Conservation (phyloP, 2,113 vertebrate species). For the Jacana jacana region DNA sequence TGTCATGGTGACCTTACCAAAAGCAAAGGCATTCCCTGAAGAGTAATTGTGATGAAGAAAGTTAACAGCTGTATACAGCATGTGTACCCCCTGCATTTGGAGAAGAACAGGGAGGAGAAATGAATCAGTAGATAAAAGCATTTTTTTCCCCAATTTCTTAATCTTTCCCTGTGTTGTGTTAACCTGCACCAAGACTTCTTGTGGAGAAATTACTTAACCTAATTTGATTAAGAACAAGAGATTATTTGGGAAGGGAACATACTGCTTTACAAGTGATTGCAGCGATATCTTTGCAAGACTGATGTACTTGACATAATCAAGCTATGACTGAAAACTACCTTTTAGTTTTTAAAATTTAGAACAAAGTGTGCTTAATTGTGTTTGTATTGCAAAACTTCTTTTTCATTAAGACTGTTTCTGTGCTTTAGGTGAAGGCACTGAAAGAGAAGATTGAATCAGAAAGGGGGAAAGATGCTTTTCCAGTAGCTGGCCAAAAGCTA, state of each 20-base stretch:
- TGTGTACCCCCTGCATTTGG: neutral
- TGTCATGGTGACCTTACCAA: neutral
- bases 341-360: neutral
- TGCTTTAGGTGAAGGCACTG: constrained; percentile 87
- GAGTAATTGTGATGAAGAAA: neutral
- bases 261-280: neutral
- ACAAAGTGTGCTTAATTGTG: neutral
- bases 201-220: neutral
- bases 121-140: neutral
- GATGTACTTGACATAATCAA: neutral
- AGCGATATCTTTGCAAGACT: neutral
- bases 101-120: neutral
- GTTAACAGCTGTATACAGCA: neutral
- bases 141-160: neutral
- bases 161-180: neutral
- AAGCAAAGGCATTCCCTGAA: neutral
- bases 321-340: neutral
- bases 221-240: neutral
- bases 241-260: neutral
- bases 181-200: neutral
- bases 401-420: neutral
- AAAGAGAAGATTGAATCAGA: constrained; percentile 96
- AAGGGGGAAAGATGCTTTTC: constrained; percentile 91
- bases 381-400: neutral
- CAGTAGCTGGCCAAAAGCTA: constrained; percentile 91